Base-by-base conservation (phyloP, 35 echinoderm and acorn worm species). In the Ophioderma brevispina region DNA sequence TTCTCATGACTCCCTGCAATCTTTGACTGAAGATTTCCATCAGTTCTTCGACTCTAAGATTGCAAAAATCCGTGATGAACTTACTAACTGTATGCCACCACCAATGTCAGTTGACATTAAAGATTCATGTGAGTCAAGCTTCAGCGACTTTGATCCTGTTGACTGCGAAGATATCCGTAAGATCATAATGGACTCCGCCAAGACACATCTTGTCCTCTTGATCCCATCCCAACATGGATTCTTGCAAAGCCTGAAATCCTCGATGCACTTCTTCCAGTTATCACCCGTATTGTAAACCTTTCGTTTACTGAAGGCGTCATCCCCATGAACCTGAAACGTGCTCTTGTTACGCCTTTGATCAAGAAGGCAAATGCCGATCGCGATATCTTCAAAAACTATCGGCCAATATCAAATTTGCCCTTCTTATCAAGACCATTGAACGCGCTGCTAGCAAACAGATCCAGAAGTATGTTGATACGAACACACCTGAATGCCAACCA, bases 401-500 rank as follows among this genome's bases (percentile, higher is more conserved):
- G 39, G 28, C 81, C 43, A 52, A 84, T 84, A 21, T 40, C 81
- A 13, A 81, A 81, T 81, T 31, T 81, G 23, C 37, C 0, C 18
- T 81, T 81, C 31, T 38, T 40, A 28, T 42, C 0, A 81, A 81
- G 40, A 38, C 34, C 40, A 42, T 81, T 81, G 79, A 81, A 42
- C 79, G 37, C 34, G 37, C 34, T 38, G 79, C 79, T 25, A 81
- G 36, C 19, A 81, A 33, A 23, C 87, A 93, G 49, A 32, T 97
- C 8, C 31, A 89, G 23, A 64, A 78, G 35, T 81, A 81, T 42
- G 36, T 41, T 21, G 25, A 31, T 23, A 42, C 36, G 13, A 97
- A 94, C 77, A 77, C n/a, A 88, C 38, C 33, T 93, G 31, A 78
- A 93, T 41, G 33, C 42, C 8, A 76, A 19, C 11, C 85, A 59